Conservation (phyloP, 1,140 invertebrate genomes). For the Sycobia sp. region DNA sequence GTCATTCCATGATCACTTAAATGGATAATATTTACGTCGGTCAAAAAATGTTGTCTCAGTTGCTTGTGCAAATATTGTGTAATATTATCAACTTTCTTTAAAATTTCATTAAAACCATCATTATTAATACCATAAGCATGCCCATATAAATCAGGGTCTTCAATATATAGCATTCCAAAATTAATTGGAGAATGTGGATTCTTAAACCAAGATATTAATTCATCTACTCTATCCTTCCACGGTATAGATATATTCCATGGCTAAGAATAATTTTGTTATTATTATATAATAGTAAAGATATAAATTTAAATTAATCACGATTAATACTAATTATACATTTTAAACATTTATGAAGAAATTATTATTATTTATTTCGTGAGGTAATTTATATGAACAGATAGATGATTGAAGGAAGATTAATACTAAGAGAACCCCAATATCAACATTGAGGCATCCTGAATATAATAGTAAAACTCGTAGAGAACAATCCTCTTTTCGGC, state of each 20-base stretch:
- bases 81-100: conserved; percentile 65
- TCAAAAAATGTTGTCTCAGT: conserved; percentile 59
- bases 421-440: no score
- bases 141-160: conserved; percentile 72
- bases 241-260: conserved; percentile 60
- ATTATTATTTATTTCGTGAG: no score
- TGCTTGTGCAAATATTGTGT: conserved; percentile 66
- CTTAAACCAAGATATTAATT: conserved; percentile 70
- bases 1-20: conserved; percentile 80
- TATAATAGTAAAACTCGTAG: no score
- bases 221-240: conserved; percentile 66
- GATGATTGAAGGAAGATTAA: no score
- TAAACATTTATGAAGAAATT: no score
- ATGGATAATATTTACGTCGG: conserved; percentile 71
- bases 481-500: no score
- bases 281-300: no score
- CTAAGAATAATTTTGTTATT: conserved; percentile 42
- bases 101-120: conserved; percentile 57
- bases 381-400: no score
- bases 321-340: no score
- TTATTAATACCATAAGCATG: conserved; percentile 62
- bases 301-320: no score
- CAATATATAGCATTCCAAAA: conserved; percentile 74
- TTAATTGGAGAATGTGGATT: conserved; percentile 64
- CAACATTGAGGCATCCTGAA: no score